Evolutionary conservation across 1,140 invertebrate genomes (phyloP).

Genomic region (Platyscapa corneri): DNA sequence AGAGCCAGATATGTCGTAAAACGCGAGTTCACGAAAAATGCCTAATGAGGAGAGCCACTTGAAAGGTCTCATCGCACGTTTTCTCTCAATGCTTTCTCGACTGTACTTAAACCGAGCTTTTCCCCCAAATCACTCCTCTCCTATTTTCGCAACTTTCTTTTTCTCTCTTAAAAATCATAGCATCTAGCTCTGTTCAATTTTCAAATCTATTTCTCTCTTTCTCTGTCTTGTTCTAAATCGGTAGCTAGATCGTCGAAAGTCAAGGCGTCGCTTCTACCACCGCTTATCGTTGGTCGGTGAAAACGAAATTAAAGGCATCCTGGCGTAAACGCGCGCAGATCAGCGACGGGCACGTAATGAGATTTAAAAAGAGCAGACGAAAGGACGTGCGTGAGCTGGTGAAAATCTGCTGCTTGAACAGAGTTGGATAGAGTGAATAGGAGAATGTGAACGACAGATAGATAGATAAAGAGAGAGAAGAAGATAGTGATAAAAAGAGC

Average conservation of each 20-base stretch:
- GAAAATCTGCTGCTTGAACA: constrained; percentile 22
- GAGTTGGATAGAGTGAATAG: background rate
- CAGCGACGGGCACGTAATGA: constrained; percentile 47
- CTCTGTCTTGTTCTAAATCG: background rate
- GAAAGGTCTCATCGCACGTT: background rate
- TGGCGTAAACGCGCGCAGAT: constrained; percentile 24
- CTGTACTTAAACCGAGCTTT: background rate
- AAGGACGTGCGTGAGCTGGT: constrained; percentile 34
- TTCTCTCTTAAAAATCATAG: background rate
- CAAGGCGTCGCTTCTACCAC: background rate
- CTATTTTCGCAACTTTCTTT: background rate
- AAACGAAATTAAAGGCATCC: constrained; percentile 49
- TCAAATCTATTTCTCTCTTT: background rate
- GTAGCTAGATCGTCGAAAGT: background rate
- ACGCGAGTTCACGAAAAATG: background rate
- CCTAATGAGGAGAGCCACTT: background rate
- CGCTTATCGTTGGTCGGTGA: background rate
- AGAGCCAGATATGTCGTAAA: background rate
- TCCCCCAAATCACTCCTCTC: background rate
- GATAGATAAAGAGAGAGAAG: background rate
- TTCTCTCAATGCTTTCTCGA: background rate
- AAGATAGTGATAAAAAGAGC: too few relatives aligned
- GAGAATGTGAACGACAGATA: background rate
- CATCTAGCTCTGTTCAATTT: background rate
- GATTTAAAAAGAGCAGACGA: constrained; percentile 46